These are phyloP conservation scores for Antechinus flavipes DNA, from an alignment of 2,113 vertebrate genomes.

Conservation along the genomic window DNA sequence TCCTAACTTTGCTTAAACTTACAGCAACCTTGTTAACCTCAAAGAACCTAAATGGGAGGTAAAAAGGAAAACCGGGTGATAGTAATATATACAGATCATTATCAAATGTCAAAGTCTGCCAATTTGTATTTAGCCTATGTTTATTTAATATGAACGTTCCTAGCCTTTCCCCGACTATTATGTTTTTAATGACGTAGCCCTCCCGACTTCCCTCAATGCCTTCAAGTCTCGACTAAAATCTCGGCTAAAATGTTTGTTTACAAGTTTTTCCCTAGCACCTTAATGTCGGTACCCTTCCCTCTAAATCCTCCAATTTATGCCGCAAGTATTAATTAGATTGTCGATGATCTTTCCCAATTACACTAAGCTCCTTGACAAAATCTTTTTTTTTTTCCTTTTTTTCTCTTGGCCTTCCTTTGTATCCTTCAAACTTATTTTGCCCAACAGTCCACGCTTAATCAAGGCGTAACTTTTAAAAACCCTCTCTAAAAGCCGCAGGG, in stretches of 20 bases:
- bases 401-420: neutral
- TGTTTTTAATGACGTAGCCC: neutral
- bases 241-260: neutral
- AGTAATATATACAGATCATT: neutral
- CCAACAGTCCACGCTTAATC: neutral
- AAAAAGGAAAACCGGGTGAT: neutral
- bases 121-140: neutral
- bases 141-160: neutral
- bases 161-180: too few relatives aligned
- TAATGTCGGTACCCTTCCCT: neutral
- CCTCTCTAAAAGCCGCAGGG: neutral
- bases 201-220: neutral
- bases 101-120: neutral
- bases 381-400: neutral
- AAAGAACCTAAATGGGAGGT: neutral
- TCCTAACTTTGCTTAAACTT: neutral
- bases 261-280: neutral
- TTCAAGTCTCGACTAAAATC: neutral
- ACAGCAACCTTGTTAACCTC: neutral
- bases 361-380: neutral
- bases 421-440: neutral
- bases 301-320: neutral
- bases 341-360: neutral
- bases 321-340: accelerated
- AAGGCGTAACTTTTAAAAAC: neutral